A percentile compares a stretch with the other conserved stretches of the same genome.
Evolutionary conservation across 2,797 vertebrate species (phyloP).

Genomic region (Tragelaphus oryx): DNA sequence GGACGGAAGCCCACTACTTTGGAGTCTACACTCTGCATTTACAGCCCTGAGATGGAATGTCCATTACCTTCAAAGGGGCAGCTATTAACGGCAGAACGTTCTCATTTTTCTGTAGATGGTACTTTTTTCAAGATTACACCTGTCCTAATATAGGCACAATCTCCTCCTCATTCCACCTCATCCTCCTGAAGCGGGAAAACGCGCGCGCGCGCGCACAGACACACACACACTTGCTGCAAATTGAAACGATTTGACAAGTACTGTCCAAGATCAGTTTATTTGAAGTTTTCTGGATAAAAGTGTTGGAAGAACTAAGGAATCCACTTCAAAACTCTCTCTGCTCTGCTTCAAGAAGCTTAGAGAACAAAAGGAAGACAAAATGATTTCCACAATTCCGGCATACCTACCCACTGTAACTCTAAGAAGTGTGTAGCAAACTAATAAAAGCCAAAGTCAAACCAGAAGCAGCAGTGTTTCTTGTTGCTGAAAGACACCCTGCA

Average conservation of each 20-base stretch:
- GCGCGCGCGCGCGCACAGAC: background rate
- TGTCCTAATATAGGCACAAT: background rate
- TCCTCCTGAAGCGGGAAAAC: background rate
- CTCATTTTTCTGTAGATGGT: constrained; percentile 41
- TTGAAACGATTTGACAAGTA: background rate
- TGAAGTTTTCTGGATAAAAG: constrained; percentile 17
- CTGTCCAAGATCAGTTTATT: background rate
- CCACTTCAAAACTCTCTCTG: background rate
- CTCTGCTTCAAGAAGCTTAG: background rate
- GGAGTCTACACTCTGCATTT: constrained; percentile 28
- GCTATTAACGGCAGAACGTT: constrained; percentile 7
- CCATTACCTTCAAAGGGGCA: constrained; percentile 37
- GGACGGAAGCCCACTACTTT: constrained; percentile 2
- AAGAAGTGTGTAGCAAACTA: background rate
- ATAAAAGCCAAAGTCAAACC: background rate
- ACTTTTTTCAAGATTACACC: background rate
- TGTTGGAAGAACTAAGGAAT: background rate
- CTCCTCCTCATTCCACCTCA: no score
- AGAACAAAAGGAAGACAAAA: background rate
- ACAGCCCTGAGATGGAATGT: constrained; percentile 23
- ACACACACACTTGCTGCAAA: background rate
- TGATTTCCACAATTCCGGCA: background rate
- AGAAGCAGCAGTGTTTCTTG: background rate
- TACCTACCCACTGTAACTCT: background rate
- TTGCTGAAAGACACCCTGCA: background rate